Base-by-base conservation (phyloP, 1,140 invertebrate species). In the Copidosoma floridanum region DNA sequence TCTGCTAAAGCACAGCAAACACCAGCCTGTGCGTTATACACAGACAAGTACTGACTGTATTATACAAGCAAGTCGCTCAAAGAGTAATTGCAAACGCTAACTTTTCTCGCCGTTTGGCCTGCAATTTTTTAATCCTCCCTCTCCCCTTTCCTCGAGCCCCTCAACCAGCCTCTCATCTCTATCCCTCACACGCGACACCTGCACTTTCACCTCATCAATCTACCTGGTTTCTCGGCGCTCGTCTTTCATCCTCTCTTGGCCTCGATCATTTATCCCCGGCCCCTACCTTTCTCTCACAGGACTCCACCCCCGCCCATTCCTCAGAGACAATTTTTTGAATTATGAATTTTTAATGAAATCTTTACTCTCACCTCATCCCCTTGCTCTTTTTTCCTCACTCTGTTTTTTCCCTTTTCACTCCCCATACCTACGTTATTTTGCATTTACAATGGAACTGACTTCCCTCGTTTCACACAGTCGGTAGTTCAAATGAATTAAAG, bases 221-320 rank as follows among this genome's bases (percentile, higher is more conserved):
- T 58, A 58, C 23, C 16, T n/a, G 6, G 29, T 65, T 57, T 54
- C 52, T 61, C 52, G 21, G 57, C 37, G 38, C 10, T 40, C 46
- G 23, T 35, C 61, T 53, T 47, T 51, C 41, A 55, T 51, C 57
- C 62, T 35, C 40, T 63, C 59, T 57, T 59, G 11, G 32, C 44
- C 40, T 50, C 56, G 48, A 71, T 71, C 63, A 63, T 71, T 69
- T 63, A 68, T 68, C 58, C 57, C 50, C 51, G 59, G 40, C 41
- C 44, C 26, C 29, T 63, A 44, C 44, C 40, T 35, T n/a, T n/a
- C n/a, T n/a, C n/a, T n/a, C n/a, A n/a, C n/a, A n/a, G n/a, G n/a
- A n/a, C n/a, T n/a, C n/a, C n/a, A n/a, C n/a, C n/a, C n/a, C n/a
- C 6, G 27, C 44, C 21, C 32, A 35, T 32, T 12, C 38, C 48